Evolutionary conservation across 2,797 vertebrate genomes (phyloP), one percentile per base, ranked within the genome.

Genomic region (Mionectes olivaceus): DNA sequence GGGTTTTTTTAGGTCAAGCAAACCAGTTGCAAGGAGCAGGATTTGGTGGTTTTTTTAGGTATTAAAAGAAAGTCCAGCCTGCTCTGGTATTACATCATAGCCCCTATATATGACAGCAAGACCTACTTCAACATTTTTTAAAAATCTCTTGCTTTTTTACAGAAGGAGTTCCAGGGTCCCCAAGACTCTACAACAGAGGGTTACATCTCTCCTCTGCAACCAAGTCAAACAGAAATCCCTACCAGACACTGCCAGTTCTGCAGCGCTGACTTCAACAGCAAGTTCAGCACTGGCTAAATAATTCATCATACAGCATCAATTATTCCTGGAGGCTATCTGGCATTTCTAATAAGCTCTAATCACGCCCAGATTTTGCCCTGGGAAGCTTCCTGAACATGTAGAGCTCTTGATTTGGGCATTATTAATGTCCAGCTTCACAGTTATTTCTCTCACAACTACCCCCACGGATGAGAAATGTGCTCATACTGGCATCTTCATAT

Each of bases 271-370:
- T 85, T 18, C 49, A 64, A n/a, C 19, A 64, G 69, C 55, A 64
- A 23, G 14, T 56, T 79, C 68, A 79, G 56, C 73, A 41, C 47
- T 7, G 50, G 39, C 56, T 90, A 74, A 93, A 90, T 69, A 79
- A 87, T 93, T 95, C 44, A 87, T 79, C 35, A 21, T 4, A 43
- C 13, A 12, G 33, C 80, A 55, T 63, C 89, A 89, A 79, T 86
- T 88, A 93, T 73, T 90, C 39, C 63, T 79, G 27, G 69, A 47
- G 71, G 56, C 83, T 80, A 93, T 71, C 63, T 55, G 63, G 64
- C 6, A 3, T 91, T 95, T 91, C 70, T 78, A 83, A 70, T 68
- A 78, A 95, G 79, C 43, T 86, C 70, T 82, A 82, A 89, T 84
- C 63, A 55, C 3, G 1, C 35, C 73, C 49, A 24, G 63, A 49